A percentile compares a stretch with the other conserved stretches of the same genome.
These are phyloP conservation scores for Torymus aiolomorphi DNA, from an alignment of 2,888 invertebrate genomes.

Conservation along the genomic window DNA sequence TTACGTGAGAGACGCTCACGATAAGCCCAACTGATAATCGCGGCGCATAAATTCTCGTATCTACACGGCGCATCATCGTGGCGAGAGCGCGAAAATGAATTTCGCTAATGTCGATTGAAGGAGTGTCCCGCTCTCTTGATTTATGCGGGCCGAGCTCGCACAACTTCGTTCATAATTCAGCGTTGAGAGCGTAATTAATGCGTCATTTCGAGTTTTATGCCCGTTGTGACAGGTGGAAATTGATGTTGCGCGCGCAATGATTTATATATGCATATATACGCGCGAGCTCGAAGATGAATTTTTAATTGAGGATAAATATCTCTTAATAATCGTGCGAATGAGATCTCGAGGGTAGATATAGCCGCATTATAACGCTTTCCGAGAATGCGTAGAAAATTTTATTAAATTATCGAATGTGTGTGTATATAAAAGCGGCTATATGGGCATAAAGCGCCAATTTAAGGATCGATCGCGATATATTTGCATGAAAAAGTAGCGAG, in stretches of 20 bases:
- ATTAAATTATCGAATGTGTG: too few species aligned
- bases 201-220: slow-evolving; percentile 18
- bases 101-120: slow-evolving; percentile 37
- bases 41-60: slow-evolving; percentile 52
- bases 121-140: neutral
- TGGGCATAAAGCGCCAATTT: slow-evolving; percentile 15
- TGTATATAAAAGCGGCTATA: neutral
- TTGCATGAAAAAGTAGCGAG: slow-evolving; percentile 3
- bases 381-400: too few species aligned
- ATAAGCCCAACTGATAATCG: slow-evolving; percentile 50
- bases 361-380: too few species aligned
- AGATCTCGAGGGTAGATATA: neutral
- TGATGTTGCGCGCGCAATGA: slow-evolving; percentile 14
- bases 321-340: neutral
- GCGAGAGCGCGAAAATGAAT: slow-evolving; percentile 37
- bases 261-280: neutral
- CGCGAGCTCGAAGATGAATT: too few species aligned
- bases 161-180: neutral
- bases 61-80: slow-evolving; percentile 45
- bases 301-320: neutral
- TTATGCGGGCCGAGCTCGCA: neutral
- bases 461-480: slow-evolving; percentile 13
- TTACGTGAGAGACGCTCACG: slow-evolving; percentile 43
- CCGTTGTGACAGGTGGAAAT: slow-evolving; percentile 20
- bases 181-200: slow-evolving; percentile 12